A percentile compares a stretch with the other conserved stretches of the same genome.
These are phyloP conservation scores for Corydoras sp. DNA, from an alignment of 2,113 vertebrate genomes.

Conservation along the genomic window DNA sequence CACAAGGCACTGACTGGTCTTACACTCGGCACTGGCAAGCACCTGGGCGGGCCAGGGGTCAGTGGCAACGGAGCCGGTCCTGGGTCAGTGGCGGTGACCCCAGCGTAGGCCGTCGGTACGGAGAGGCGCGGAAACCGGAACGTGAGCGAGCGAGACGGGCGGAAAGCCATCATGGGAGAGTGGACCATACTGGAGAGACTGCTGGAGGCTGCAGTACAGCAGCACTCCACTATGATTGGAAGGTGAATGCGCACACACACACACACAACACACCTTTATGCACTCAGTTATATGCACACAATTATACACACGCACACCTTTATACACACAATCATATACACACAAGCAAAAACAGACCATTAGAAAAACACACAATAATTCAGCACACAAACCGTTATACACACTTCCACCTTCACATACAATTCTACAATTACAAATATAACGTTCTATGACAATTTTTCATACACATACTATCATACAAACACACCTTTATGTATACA, in stretches of 20 bases:
- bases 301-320: not conserved
- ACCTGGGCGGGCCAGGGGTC: constrained; percentile 3
- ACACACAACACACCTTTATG: constrained; percentile 4
- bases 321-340: not conserved
- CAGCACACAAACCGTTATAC: constrained; percentile 10
- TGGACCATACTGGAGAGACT: constrained; percentile 75
- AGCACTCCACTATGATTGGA: constrained; percentile 78
- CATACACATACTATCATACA: not conserved
- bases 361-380: not conserved
- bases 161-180: constrained; percentile 66
- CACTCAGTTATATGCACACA: not conserved
- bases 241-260: constrained; percentile 58
- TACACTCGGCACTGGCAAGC: constrained; percentile 31
- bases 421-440: not conserved
- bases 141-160: constrained; percentile 39
- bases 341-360: not conserved
- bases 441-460: not conserved
- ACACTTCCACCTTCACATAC: not conserved
- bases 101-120: constrained; percentile 27
- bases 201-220: constrained; percentile 76
- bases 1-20: constrained; percentile 23
- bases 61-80: constrained; percentile 16
- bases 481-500: not conserved
- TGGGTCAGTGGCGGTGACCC: constrained; percentile 43
- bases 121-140: constrained; percentile 8